Evolutionary conservation across 2,888 invertebrate species (phyloP).

Genomic region (Chrysolina haemoptera): DNA sequence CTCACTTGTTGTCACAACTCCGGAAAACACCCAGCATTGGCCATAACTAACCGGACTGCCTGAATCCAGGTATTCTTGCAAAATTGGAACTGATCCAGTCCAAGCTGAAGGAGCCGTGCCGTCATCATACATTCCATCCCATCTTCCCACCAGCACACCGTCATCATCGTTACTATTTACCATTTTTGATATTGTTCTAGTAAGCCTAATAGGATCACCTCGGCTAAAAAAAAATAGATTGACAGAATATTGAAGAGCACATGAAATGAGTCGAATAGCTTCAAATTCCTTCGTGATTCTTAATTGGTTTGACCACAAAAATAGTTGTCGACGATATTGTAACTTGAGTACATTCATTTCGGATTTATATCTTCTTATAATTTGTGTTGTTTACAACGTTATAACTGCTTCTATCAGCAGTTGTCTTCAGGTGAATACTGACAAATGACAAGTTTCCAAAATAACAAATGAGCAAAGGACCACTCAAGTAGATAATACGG

Average conservation of each 20-base stretch:
- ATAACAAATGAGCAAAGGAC: no score
- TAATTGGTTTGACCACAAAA: no score
- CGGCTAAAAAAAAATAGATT: conserved; percentile 65
- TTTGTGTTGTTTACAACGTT: no score
- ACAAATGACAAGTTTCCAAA: no score
- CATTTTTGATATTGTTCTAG: conserved; percentile 81
- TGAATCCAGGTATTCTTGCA: conserved; percentile 79
- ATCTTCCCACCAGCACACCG: conserved; percentile 78
- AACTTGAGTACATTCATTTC: no score
- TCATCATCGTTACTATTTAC: conserved; percentile 85
- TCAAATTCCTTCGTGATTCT: no score
- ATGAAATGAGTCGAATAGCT: no score
- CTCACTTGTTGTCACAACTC: conserved; percentile 83
- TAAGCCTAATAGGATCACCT: conserved; percentile 80
- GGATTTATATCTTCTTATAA: no score
- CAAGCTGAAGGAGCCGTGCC: conserved; percentile 85
- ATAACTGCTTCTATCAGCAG: no score
- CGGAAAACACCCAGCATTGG: conserved; percentile 92
- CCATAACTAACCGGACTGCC: conserved; percentile 82
- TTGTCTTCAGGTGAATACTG: no score
- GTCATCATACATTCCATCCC: conserved; percentile 82
- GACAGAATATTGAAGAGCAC: neutral
- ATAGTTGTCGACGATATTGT: no score
- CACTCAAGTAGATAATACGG: no score
- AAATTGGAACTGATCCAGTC: conserved; percentile 85